These are phyloP conservation scores for Sepiola atlantica DNA, from an alignment of 2,888 invertebrate species.

Conservation along the genomic window DNA sequence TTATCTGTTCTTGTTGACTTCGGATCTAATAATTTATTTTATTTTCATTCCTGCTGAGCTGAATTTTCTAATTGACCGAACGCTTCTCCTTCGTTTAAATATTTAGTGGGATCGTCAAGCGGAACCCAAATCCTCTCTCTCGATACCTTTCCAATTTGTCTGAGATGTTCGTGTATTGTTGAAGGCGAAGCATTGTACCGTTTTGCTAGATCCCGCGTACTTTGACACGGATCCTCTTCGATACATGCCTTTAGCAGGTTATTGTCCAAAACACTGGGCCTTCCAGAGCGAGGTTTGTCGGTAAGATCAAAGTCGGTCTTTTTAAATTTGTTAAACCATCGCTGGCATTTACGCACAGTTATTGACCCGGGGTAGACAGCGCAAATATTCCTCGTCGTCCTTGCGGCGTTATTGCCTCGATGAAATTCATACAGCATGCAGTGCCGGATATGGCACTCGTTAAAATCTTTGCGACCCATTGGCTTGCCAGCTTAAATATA, in stretches of 20 bases:
- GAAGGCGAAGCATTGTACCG: not conserved
- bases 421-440: constrained; percentile 39
- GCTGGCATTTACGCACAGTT: not conserved
- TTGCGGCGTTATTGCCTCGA: not conserved
- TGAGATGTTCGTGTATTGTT: not conserved
- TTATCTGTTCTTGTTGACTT: too few species aligned
- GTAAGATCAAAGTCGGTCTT: not conserved
- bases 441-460: not conserved
- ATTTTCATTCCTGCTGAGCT: not conserved
- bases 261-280: constrained; percentile 2
- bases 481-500: not conserved
- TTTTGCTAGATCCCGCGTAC: not conserved
- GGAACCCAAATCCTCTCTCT: constrained; percentile 24
- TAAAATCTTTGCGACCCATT: not conserved
- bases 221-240: not conserved
- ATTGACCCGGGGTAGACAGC: not conserved
- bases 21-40: too few species aligned
- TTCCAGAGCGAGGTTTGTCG: not conserved
- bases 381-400: not conserved
- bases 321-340: constrained; percentile 39
- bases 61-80: not conserved
- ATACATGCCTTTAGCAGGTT: not conserved
- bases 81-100: not conserved
- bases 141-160: not conserved
- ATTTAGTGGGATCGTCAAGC: not conserved